Percentiles rank a stretch among this genome's conserved stretches.
Evolutionary conservation across 2,797 vertebrate species (phyloP).

Genomic region (Periparus ater): DNA sequence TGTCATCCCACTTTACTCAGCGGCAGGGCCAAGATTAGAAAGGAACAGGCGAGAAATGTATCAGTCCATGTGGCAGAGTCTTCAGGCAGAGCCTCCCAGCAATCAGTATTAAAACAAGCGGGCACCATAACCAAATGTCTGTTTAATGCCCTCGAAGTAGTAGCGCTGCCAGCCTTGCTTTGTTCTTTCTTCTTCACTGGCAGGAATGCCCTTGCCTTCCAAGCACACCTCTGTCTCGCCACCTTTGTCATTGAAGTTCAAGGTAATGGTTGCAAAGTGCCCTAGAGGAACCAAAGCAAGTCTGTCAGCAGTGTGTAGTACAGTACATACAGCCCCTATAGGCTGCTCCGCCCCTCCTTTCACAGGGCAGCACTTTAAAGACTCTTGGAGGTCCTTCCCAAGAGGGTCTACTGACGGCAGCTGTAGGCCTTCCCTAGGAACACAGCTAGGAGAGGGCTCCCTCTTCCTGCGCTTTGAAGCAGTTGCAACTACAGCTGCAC

Average conservation of each 20-base stretch:
- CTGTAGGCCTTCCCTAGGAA: background rate
- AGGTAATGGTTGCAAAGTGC: conserved; percentile 89
- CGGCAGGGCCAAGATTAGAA: conserved; percentile 63
- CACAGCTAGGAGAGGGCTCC: background rate
- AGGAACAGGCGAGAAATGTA: conserved; percentile 55
- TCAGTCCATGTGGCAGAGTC: conserved; percentile 68
- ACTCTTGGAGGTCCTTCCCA: background rate
- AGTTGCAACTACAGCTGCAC: background rate
- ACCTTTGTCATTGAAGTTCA: conserved; percentile 86
- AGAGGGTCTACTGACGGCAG: background rate
- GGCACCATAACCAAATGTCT: conserved; percentile 94
- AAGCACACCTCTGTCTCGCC: conserved; percentile 90
- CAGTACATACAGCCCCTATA: background rate
- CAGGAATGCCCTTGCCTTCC: conserved; percentile 89
- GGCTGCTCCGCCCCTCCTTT: background rate
- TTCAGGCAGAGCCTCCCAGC: conserved; percentile 33
- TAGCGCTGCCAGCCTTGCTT: conserved; percentile 95
- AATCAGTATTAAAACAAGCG: conserved; percentile 84
- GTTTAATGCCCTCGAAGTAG: conserved; percentile 96
- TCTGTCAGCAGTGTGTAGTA: background rate
- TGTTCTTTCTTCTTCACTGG: conserved; percentile 89
- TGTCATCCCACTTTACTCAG: conserved; percentile 69
- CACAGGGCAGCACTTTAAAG: background rate
- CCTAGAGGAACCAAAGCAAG: conserved; percentile 75
- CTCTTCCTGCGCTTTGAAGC: background rate